Conservation (phyloP, 2,888 invertebrate species). For the Limnephilus auricula region DNA sequence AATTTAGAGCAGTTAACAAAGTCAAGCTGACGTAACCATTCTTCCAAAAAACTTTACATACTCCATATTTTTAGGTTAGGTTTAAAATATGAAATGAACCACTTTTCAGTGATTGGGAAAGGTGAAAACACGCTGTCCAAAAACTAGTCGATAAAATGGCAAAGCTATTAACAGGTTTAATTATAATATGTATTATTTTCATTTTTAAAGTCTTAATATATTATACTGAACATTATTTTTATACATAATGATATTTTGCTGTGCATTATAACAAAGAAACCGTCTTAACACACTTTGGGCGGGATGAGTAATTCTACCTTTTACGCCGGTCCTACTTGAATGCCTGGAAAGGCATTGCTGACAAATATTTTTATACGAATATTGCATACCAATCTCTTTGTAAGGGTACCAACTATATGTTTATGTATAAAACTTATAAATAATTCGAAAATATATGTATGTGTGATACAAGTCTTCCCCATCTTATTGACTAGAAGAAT, state of each 20-base stretch:
- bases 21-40: neutral
- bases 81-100: neutral
- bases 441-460: no score
- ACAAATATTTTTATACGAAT: no score
- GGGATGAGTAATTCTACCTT: no score
- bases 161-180: neutral
- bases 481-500: no score
- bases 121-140: neutral
- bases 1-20: neutral
- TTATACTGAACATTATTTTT: neutral
- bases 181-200: neutral
- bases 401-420: no score
- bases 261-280: neutral
- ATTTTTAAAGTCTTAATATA: neutral
- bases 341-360: no score
- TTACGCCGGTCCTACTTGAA: no score
- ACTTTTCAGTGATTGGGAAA: neutral
- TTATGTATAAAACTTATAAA: no score
- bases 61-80: neutral
- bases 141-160: conserved; percentile 2
- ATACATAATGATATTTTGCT: neutral
- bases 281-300: neutral
- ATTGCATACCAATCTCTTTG: no score
- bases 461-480: no score
- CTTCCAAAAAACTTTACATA: neutral